These are phyloP conservation scores for Cebus imitator DNA, from an alignment of 2,113 vertebrate species.

Conservation along the genomic window DNA sequence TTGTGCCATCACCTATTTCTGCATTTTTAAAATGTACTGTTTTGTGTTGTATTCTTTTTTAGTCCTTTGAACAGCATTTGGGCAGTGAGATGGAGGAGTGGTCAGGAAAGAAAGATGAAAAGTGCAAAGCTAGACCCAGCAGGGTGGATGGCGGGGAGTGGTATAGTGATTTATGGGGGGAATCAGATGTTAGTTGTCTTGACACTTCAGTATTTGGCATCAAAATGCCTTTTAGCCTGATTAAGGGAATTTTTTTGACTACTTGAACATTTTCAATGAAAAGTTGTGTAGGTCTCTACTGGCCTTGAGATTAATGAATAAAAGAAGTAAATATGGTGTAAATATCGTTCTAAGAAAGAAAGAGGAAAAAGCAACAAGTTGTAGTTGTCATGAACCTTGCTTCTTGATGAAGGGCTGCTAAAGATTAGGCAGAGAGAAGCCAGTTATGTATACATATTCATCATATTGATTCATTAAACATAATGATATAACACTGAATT, in stretches of 20 bases:
- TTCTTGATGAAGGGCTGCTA: background rate
- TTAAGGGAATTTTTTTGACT: background rate
- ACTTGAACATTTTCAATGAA: background rate
- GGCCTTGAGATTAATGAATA: background rate
- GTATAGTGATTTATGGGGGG: accelerated
- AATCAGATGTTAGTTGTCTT: background rate
- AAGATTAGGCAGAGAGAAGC: background rate
- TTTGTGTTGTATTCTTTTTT: background rate
- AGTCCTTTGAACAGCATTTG: too few relatives aligned
- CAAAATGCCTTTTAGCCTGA: background rate
- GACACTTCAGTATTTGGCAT: background rate
- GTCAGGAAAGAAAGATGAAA: accelerated
- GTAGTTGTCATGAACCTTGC: background rate
- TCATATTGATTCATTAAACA: too few relatives aligned
- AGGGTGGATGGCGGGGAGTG: accelerated
- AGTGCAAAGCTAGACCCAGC: accelerated
- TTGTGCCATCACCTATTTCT: accelerated
- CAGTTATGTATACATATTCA: too few relatives aligned
- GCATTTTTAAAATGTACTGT: too few relatives aligned
- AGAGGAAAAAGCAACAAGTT: background rate
- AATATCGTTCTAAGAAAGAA: too few relatives aligned
- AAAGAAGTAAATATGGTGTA: background rate
- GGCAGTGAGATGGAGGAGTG: accelerated
- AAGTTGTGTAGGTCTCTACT: background rate
- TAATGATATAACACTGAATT: too few relatives aligned